Conservation (phyloP, 2,888 invertebrate species). For the Dryocosmus kuriphilus region DNA sequence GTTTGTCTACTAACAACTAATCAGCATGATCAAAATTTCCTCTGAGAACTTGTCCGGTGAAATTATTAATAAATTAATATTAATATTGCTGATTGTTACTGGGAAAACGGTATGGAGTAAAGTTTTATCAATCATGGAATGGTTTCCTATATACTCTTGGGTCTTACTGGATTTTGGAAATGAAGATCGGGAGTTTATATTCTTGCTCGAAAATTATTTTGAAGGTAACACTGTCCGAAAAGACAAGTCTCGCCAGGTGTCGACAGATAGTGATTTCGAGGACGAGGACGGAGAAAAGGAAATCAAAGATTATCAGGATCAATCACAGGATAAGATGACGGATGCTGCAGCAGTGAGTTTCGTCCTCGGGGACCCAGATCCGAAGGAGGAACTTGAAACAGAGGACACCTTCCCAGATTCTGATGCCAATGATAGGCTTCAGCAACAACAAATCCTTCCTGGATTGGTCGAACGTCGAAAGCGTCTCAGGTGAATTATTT, state of each 20-base stretch:
- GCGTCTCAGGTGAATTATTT: conserved; percentile 77
- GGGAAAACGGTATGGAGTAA: not conserved
- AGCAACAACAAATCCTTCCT: conserved; percentile 64
- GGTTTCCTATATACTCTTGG: not conserved
- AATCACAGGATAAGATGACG: conserved; percentile 60
- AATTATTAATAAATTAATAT: not conserved
- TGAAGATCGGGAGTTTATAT: conserved; percentile 47
- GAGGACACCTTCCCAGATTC: conserved; percentile 72
- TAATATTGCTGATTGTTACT: not conserved
- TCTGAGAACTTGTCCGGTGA: not conserved
- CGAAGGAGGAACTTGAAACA: conserved; percentile 69
- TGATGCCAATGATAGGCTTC: conserved; percentile 61
- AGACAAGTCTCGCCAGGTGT: conserved; percentile 45
- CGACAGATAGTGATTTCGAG: conserved; percentile 18
- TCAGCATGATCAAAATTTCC: not conserved
- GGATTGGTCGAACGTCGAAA: conserved; percentile 78
- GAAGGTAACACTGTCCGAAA: conserved; percentile 71
- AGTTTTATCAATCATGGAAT: conserved; percentile 7
- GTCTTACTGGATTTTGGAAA: conserved; percentile 31
- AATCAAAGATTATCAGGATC: conserved; percentile 33
- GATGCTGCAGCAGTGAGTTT: conserved; percentile 73
- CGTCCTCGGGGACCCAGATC: conserved; percentile 72
- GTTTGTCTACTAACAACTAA: not conserved
- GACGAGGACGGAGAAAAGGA: conserved; percentile 1
- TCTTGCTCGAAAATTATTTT: conserved; percentile 61